Evolutionary conservation across 2,888 invertebrate genomes (phyloP).

Genomic region (Adineta ricciae): DNA sequence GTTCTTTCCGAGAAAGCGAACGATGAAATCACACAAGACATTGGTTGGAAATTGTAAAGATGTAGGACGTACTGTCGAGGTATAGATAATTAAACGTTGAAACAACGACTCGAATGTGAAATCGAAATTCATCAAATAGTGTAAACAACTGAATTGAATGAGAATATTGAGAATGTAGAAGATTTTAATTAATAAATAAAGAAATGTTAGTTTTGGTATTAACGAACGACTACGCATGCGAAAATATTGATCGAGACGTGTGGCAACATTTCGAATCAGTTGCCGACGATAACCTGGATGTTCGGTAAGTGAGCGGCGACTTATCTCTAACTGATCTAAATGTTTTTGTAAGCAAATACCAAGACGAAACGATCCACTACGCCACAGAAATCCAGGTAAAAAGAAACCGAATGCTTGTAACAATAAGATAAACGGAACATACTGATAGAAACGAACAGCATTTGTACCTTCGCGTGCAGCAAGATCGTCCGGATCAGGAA

Average conservation of each 20-base stretch:
- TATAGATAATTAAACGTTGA: neutral
- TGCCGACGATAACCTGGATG: neutral
- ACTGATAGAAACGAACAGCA: constrained; percentile 29
- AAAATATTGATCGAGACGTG: constrained; percentile 19
- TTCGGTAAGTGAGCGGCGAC: neutral
- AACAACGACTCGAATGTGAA: constrained; percentile 15
- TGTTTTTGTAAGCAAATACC: constrained; percentile 9
- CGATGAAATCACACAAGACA: constrained; percentile 33
- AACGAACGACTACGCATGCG: neutral
- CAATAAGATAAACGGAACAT: constrained; percentile 32
- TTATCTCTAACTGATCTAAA: constrained; percentile 10
- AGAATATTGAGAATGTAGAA: constrained; percentile 28
- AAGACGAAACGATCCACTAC: neutral
- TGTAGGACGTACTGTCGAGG: neutral
- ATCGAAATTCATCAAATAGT: constrained; percentile 25
- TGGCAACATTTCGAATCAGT: constrained; percentile 13
- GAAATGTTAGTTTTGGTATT: neutral
- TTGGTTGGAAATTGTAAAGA: constrained; percentile 27
- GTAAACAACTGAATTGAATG: constrained; percentile 26
- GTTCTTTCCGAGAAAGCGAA: constrained; percentile 29
- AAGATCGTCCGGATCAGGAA: constrained; percentile 11
- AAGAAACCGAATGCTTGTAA: constrained; percentile 28
- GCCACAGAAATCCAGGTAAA: constrained; percentile 3
- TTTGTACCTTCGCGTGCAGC: constrained; percentile 19
- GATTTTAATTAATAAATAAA: constrained; percentile 28